These are phyloP conservation scores for Pantherophis guttatus DNA, from an alignment of 2,113 vertebrate species.

Conservation along the genomic window DNA sequence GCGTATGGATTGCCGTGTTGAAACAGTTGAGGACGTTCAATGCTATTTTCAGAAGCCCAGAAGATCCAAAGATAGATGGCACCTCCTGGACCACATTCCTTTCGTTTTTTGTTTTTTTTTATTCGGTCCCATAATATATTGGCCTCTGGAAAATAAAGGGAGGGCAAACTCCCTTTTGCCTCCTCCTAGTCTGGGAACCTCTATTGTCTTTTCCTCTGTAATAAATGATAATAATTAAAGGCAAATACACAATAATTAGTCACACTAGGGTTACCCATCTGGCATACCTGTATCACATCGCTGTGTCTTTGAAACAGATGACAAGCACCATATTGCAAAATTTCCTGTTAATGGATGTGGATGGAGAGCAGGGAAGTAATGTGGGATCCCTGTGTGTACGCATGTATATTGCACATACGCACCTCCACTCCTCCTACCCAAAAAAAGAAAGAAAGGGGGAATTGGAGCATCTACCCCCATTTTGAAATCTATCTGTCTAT, in stretches of 20 bases:
- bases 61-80: not conserved
- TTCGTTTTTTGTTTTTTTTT: not conserved
- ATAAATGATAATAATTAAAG: slow-evolving; percentile 93
- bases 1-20: not conserved
- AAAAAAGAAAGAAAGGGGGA: slow-evolving; percentile 28
- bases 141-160: not conserved
- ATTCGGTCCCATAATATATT: slow-evolving; percentile 36
- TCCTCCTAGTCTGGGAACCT: slow-evolving; percentile 71
- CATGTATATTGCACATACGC: not conserved
- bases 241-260: slow-evolving; percentile 92
- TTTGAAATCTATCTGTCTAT: not conserved
- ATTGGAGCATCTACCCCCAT: not conserved
- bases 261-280: slow-evolving; percentile 91
- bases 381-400: slow-evolving; percentile 34
- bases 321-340: slow-evolving; percentile 80
- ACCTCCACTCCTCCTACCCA: not conserved
- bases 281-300: slow-evolving; percentile 80
- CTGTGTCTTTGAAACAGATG: slow-evolving; percentile 78
- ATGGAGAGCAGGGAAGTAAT: slow-evolving; percentile 64
- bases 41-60: not conserved
- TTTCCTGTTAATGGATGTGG: slow-evolving; percentile 74
- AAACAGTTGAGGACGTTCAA: not conserved
- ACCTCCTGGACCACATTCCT: not conserved
- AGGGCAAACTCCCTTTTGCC: slow-evolving; percentile 54
- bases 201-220: slow-evolving; percentile 82